Base-by-base conservation (phyloP, 2,888 invertebrate species). In the Vanessa cardui region DNA sequence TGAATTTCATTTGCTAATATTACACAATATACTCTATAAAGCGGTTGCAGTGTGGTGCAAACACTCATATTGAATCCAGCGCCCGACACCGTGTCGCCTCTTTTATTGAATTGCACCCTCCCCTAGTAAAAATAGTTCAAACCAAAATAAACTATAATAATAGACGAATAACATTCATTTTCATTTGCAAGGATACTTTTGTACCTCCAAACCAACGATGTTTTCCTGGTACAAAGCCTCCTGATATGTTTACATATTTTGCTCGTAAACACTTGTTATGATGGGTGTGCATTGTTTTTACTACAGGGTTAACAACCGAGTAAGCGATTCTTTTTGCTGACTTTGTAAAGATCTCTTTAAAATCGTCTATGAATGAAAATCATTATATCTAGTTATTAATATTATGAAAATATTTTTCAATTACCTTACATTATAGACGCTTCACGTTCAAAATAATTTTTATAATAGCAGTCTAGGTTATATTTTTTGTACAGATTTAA, bases 71-170 rank as follows among this genome's bases (percentile, higher is more conserved):
- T 73, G 71, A 72, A 71, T 74, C 60, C 72, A 68, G 61, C 44
- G 58, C 47, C 61, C 74, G 74, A 70, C 75, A 70, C 66, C 63
- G 62, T 69, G 77, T 74, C 76, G 76, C 76, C 76, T 69, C 66
- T 31, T 73, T 74, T 76, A 77, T 75, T 74, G 76, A 72, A 77
- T 75, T 70, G 68, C 71, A 73, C 72, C 72, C 73, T 68, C 69
- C 67, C 70, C 45, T 65, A 62, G 9, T 44, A 47, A n/a, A 26
- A 18, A 9, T 9, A 16, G n/a, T 47, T 16, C 47, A 52, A 58
- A 20, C 18, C 3, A 69, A 68, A 50, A 47, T 52, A 9, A 18
- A 65, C 65, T 50, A 9, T 64, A 31, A 44, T 0, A 0, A 0
- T 0, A 33, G n/a, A 2, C 0, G 0, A 1, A 20, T 58, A 69